Conservation (phyloP, 37 sponge, comb jelly and placozoan genomes). For the Eunapius fragilis region DNA sequence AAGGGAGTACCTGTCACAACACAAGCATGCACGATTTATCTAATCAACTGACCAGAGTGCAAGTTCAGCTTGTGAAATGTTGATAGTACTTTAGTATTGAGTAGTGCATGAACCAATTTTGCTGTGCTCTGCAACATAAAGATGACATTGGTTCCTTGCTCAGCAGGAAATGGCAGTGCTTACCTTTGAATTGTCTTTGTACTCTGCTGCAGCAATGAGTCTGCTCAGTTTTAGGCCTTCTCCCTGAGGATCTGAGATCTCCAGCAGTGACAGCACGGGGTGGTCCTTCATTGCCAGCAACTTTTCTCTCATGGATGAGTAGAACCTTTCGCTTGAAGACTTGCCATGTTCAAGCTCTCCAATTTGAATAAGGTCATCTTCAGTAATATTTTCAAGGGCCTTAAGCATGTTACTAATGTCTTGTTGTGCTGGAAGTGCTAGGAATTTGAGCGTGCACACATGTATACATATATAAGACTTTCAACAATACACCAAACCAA, state of each 20-base stretch:
- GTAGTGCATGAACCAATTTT: constrained; percentile 38
- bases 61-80: constrained; percentile 83
- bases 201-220: constrained; percentile 15
- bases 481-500: too few relatives aligned
- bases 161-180: neutral
- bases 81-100: constrained; percentile 33
- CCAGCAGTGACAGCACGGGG: constrained; percentile 40
- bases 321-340: constrained; percentile 14
- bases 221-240: neutral
- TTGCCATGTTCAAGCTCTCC: constrained; percentile 28
- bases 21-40: neutral
- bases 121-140: constrained; percentile 40
- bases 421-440: neutral
- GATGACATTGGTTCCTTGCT: neutral
- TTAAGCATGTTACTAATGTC: neutral
- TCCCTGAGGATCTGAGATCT: neutral
- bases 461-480: too few relatives aligned
- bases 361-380: constrained; percentile 31
- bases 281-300: constrained; percentile 44
- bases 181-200: constrained; percentile 35
- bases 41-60: constrained; percentile 36
- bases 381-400: neutral
- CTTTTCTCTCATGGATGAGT: neutral
- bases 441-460: neutral
- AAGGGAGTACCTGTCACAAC: neutral